Evolutionary conservation across 2,888 invertebrate genomes (phyloP).

Genomic region (Orthosia cruda): DNA sequence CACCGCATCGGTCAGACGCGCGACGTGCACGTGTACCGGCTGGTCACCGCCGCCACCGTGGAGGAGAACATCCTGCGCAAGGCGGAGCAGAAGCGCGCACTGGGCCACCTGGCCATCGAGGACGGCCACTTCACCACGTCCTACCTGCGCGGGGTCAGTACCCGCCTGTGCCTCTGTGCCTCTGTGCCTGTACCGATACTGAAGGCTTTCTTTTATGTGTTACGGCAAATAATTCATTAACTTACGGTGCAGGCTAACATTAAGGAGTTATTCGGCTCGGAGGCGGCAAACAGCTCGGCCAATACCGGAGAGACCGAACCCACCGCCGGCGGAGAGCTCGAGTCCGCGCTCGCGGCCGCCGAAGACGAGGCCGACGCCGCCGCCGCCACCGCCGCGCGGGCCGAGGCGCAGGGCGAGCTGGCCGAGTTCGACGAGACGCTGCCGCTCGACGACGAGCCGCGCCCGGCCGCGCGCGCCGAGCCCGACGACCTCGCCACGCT

Average conservation of each 20-base stretch:
- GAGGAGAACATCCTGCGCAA: conserved; percentile 99
- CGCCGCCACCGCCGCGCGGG: conserved; percentile 97
- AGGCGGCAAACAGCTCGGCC: conserved; percentile 92
- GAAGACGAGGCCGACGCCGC: conserved; percentile 99
- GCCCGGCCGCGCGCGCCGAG: conserved; percentile 52
- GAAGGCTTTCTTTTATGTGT: background rate
- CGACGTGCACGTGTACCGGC: conserved; percentile 99
- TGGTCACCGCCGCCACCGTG: conserved; percentile 99
- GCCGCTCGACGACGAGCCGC: conserved; percentile 95
- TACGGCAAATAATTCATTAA: background rate
- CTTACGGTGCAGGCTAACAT: conserved; percentile 95
- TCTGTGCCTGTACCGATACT: no score
- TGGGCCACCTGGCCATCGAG: conserved; percentile 99
- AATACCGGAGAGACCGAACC: conserved; percentile 89
- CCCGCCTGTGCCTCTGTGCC: no score
- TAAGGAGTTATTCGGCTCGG: conserved; percentile 97
- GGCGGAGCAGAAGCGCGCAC: conserved; percentile 98
- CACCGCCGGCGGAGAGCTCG: conserved; percentile 93
- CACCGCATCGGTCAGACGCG: conserved; percentile 99
- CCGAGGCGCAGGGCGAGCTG: conserved; percentile 97
- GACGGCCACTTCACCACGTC: conserved; percentile 99
- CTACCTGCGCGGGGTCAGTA: conserved; percentile 94
- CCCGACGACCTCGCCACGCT: conserved; percentile 79
- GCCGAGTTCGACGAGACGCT: conserved; percentile 99
- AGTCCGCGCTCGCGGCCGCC: conserved; percentile 96